These are phyloP conservation scores for Ditula angustiorana DNA, from an alignment of 2,888 invertebrate genomes.

Conservation along the genomic window DNA sequence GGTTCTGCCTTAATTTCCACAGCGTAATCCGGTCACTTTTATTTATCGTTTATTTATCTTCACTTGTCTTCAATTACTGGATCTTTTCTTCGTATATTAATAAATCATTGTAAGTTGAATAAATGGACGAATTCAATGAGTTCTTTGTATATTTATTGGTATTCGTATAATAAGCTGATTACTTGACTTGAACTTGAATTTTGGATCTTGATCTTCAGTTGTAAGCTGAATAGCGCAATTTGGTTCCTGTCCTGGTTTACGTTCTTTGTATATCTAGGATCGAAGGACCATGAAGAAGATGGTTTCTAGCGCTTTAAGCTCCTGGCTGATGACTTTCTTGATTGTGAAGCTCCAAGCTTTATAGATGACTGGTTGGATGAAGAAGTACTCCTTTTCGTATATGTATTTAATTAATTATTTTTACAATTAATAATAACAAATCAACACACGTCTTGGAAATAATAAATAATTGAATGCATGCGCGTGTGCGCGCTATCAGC, in stretches of 20 bases:
- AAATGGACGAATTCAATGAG: too few species aligned
- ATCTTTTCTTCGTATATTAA: too few species aligned
- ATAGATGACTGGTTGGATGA: too few species aligned
- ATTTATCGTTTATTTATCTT: too few species aligned
- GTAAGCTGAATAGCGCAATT: neutral
- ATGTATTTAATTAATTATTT: too few species aligned
- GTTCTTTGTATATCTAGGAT: neutral
- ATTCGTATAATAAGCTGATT: neutral
- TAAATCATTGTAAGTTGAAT: too few species aligned
- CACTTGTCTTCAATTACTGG: too few species aligned
- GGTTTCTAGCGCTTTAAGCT: neutral
- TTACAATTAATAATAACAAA: too few species aligned
- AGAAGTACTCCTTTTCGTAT: neutral
- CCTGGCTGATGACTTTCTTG: neutral
- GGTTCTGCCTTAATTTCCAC: slow-evolving; percentile 2
- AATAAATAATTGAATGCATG: neutral
- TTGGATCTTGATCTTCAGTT: too few species aligned
- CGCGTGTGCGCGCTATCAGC: neutral
- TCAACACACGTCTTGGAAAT: too few species aligned
- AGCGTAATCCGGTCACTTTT: too few species aligned
- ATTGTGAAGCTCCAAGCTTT: neutral
- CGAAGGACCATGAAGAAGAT: neutral
- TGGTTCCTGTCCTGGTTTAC: neutral
- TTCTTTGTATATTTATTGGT: too few species aligned
- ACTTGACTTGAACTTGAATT: neutral